Base-by-base conservation (phyloP, 1,140 invertebrate species). In the Aphis craccivora region DNA sequence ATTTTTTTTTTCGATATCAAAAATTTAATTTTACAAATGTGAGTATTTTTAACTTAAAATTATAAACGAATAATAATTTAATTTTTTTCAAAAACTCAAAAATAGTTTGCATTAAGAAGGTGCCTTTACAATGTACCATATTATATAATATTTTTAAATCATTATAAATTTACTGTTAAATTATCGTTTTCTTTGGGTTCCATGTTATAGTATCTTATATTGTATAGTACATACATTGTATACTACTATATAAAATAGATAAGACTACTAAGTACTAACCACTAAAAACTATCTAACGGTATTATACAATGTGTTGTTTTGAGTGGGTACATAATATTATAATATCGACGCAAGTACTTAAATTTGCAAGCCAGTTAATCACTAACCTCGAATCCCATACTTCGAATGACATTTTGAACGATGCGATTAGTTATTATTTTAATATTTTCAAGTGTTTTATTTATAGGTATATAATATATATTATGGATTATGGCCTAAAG, bases 321-420 rank as follows among this genome's bases (percentile, higher is more conserved):
- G 14, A 76, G 60, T 76, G 60, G 14, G 14, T 76, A n/a, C 30
- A 76, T 67, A 67, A n/a, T 67, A 67, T 67, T 67, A n/a, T 18
- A n/a, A 76, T 76, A 76, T 76, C 14, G 30, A 18, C n/a, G 14
- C 14, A n/a, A 76, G 60, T 76, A 76, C 60, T 76, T 18, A 35
- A n/a, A 76, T 76, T 76, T n/a, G 14, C 60, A 76, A 76, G 60
- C 60, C 60, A 76, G n/a, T 76, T 76, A 76, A 76, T 76, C 60
- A 76, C 60, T 76, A 76, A 76, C 60, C 60, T 76, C 60, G 60
- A 76, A 76, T 76, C 60, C 30, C 60, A 76, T 76, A 76, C 60
- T 76, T n/a, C 60, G 60, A 76, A 35, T n/a, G 11, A 76, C n/a
- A n/a, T 18, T 76, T 76, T 76, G 5, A 76, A 76, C 60, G 14